Conservation (phyloP, 2,888 invertebrate species). For the Xestia sexstrigata region DNA sequence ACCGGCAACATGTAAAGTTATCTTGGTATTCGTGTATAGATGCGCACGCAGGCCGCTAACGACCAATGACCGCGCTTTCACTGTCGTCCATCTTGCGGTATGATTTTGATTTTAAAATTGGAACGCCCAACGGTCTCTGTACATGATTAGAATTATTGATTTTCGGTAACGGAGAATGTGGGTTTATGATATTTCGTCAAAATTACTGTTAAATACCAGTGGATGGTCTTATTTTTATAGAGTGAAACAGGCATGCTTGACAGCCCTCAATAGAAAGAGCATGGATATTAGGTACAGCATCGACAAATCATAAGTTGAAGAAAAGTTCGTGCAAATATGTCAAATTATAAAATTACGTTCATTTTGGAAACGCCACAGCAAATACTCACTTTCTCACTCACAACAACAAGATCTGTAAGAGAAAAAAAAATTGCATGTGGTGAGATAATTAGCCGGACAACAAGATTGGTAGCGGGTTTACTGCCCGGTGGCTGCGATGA, state of each 20-base stretch:
- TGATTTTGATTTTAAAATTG: conserved; percentile 84
- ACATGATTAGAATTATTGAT: conserved; percentile 66
- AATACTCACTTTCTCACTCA: neutral
- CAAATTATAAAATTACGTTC: neutral
- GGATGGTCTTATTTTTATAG: neutral
- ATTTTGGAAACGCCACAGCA: neutral
- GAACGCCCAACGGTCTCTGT: conserved; percentile 77
- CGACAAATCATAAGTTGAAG: neutral
- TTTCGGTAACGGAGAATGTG: conserved; percentile 27
- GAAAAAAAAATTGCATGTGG: neutral
- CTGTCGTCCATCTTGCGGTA: conserved; percentile 84
- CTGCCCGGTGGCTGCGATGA: neutral
- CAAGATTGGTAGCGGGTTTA: neutral
- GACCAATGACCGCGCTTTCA: conserved; percentile 91
- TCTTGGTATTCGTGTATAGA: conserved; percentile 80
- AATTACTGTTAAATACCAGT: neutral
- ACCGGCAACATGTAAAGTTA: conserved; percentile 29
- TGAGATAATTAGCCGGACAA: neutral
- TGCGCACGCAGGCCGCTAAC: conserved; percentile 84
- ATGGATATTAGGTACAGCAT: neutral
- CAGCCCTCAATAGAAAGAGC: neutral
- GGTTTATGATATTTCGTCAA: conserved; percentile 39
- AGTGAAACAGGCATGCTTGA: neutral
- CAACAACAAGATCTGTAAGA: neutral
- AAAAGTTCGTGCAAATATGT: neutral